phyloP scores from a whole-genome alignment of 2,797 vertebrate species.

The Florisuga fusca region DNA sequence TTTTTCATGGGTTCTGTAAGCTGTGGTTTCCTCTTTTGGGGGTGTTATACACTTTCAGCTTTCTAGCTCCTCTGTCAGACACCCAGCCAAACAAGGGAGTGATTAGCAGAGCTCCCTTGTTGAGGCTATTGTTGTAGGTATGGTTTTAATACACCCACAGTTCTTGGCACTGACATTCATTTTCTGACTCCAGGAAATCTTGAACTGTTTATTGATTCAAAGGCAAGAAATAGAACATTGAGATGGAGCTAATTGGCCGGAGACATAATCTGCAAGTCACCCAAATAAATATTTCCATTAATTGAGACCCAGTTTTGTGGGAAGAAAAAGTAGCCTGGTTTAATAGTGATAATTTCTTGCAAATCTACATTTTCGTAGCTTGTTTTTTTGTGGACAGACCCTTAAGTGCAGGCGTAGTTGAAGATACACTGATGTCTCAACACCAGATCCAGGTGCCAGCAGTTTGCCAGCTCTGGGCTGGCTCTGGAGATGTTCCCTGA shows the following conservation, averaged over 20 bases:
- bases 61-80: conserved; percentile 57
- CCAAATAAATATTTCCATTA: conserved; percentile 75
- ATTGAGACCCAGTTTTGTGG: conserved; percentile 45
- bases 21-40: conserved; percentile 73
- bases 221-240: conserved; percentile 75
- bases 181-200: conserved; percentile 79
- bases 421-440: conserved; percentile 6
- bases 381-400: neutral
- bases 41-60: conserved; percentile 51
- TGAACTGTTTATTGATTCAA: conserved; percentile 78
- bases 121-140: conserved; percentile 75
- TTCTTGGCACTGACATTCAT: conserved; percentile 70
- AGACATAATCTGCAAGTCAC: conserved; percentile 68
- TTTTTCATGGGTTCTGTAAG: conserved; percentile 72
- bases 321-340: conserved; percentile 33
- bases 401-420: neutral
- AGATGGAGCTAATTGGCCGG: conserved; percentile 74
- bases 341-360: neutral
- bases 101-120: conserved; percentile 70
- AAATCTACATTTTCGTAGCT: neutral
- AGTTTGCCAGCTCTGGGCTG: neutral
- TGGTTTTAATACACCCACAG: conserved; percentile 79
- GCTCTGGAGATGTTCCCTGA: neutral
- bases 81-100: conserved; percentile 59
- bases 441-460: neutral